phyloP scores from a whole-genome alignment of 2,797 vertebrate species.

The Arrhamphus sclerolepis region DNA sequence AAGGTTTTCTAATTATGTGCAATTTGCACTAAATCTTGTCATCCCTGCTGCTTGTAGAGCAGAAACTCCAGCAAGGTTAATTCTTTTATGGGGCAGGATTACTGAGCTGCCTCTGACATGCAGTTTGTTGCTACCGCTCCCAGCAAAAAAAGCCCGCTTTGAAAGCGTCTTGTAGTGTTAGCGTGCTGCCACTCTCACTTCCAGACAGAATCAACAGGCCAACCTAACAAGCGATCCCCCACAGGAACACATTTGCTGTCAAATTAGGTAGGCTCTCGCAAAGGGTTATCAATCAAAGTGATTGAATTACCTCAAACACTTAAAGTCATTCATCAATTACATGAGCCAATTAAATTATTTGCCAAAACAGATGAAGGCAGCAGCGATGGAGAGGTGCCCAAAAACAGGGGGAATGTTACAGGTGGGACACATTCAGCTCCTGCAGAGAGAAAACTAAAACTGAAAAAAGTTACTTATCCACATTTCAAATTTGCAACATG shows the following conservation, averaged over 20 bases:
- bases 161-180: slow-evolving; percentile 41
- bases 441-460: no score
- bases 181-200: slow-evolving; percentile 23
- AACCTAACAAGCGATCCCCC: slow-evolving; percentile 54
- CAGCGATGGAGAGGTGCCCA: slow-evolving; percentile 9
- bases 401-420: slow-evolving; percentile 22
- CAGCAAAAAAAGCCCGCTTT: slow-evolving; percentile 46
- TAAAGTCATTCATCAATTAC: slow-evolving; percentile 54
- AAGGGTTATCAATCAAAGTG: slow-evolving; percentile 64
- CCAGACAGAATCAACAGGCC: slow-evolving; percentile 43
- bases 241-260: slow-evolving; percentile 63
- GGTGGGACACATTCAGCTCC: slow-evolving; percentile 8
- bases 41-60: slow-evolving; percentile 19
- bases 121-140: slow-evolving; percentile 33
- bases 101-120: slow-evolving; percentile 40
- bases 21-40: slow-evolving; percentile 63
- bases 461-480: slow-evolving; percentile 2
- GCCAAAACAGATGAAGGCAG: slow-evolving; percentile 40
- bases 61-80: slow-evolving; percentile 41
- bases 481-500: no score
- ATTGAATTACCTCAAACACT: slow-evolving; percentile 46
- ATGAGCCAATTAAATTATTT: slow-evolving; percentile 57
- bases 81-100: slow-evolving; percentile 41
- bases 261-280: slow-evolving; percentile 47
- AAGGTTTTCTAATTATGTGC: slow-evolving; percentile 62